phyloP scores from a whole-genome alignment of 2,113 vertebrate genomes.

The Rostratula benghalensis region DNA sequence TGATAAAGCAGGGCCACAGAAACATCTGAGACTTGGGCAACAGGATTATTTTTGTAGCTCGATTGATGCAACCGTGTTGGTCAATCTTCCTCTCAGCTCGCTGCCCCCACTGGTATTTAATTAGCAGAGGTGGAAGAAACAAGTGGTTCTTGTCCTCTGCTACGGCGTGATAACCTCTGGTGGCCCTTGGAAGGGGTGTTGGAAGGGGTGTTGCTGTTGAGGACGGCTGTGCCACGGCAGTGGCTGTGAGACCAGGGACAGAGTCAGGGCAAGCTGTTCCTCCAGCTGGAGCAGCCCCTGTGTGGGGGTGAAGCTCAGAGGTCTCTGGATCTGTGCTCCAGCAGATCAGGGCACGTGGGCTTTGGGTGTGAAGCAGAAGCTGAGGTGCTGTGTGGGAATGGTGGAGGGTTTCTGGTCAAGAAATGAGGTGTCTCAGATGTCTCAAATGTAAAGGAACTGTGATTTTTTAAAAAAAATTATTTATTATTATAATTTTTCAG shows the following conservation, averaged over 20 bases:
- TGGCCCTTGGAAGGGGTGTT: neutral
- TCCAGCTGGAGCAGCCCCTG: neutral
- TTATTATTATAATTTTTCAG: neutral
- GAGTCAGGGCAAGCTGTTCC: neutral
- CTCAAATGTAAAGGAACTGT: neutral
- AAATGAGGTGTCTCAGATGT: neutral
- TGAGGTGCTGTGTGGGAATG: neutral
- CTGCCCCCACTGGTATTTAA: neutral
- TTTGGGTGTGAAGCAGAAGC: neutral
- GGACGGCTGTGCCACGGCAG: accelerated
- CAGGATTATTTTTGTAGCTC: neutral
- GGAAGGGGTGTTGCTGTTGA: neutral
- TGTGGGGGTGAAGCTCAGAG: neutral
- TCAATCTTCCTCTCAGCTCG: neutral
- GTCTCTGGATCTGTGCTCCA: neutral
- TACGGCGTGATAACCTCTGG: accelerated
- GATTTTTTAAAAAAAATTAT: neutral
- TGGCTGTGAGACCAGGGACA: neutral
- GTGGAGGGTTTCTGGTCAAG: neutral
- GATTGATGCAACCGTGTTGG: slow-evolving; percentile 1
- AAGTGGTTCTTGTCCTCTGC: neutral
- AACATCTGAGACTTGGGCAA: slow-evolving; percentile 26
- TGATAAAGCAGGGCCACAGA: slow-evolving; percentile 3
- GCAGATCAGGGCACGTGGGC: neutral
- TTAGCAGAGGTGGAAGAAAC: neutral